Base-by-base conservation (phyloP, 1,140 invertebrate genomes). In the Trissolcus basalis region DNA sequence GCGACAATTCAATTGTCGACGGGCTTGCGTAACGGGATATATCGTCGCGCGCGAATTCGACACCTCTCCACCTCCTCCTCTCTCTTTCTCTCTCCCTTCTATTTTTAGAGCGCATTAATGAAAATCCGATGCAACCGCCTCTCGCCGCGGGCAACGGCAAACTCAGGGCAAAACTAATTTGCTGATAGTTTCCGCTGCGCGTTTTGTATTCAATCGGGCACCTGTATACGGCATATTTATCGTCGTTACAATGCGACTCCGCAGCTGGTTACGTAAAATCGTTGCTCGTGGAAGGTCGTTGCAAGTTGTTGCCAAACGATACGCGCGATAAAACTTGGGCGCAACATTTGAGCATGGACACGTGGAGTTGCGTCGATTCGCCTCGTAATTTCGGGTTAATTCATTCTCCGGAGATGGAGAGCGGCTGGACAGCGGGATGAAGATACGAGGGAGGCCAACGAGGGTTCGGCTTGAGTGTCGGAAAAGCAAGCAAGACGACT, bases 371-470 rank as follows among this genome's bases (percentile, higher is more conserved):
- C 36, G 16, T 16, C 19, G 11, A 45, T 47, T 45, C 43, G n/a
- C 19, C 6, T 27, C 6, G 33, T 43, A 50, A 53, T 51, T 45
- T n/a, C 33, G 77, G 65, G 78, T 72, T 79, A 81, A 81, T 83
- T 81, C 70, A 77, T 60, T 73, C 45, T 61, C 45, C 70, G 51
- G 55, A 73, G 33, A 45, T 47, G 54, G 15, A 76, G 63, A 32
- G 56, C 27, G 36, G 65, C 27, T 19, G 55, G 55, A 13, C 50
- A 53, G 41, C 11, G 47, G 5, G 53, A 64, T 54, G 72, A 48
- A 51, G 64, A 71, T 65, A 48, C 39, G 27, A 33, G 11, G 48
- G 35, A 14, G 49, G 68, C n/a, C n/a, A n/a, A 51, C 32, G 47
- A 53, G 74, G 36, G 53, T 48, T 43, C 48, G 35, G 27, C 50